These are phyloP conservation scores for Neomonachus schauinslandi DNA, from an alignment of 2,113 vertebrate genomes.

Conservation along the genomic window DNA sequence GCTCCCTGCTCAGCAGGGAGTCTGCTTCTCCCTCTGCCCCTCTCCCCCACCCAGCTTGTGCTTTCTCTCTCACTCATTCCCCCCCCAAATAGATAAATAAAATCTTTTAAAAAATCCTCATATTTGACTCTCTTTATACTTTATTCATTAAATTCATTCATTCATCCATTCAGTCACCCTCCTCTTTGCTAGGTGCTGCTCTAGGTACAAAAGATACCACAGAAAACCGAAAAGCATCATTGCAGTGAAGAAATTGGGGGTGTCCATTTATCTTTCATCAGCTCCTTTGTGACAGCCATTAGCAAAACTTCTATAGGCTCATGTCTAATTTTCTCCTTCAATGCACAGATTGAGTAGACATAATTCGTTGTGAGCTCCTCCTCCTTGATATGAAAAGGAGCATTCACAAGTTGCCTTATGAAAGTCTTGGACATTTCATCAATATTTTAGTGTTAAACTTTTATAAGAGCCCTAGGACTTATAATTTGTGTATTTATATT, in stretches of 20 bases:
- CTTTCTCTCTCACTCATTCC: too few species aligned
- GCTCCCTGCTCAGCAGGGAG: too few species aligned
- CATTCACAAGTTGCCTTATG: constrained; percentile 9
- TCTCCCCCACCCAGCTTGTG: too few species aligned
- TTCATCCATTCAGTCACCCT: neutral
- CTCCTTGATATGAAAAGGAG: neutral
- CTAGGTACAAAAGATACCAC: neutral
- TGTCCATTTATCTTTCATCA: neutral
- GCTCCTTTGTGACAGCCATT: neutral
- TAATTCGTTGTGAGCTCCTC: neutral
- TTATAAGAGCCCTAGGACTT: neutral
- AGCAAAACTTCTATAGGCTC: neutral
- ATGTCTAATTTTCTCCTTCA: neutral
- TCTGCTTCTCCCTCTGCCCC: too few species aligned
- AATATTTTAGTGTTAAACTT: constrained; percentile 51
- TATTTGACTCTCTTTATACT: neutral
- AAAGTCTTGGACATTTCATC: constrained; percentile 6
- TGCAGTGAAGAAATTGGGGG: neutral
- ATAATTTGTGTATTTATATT: constrained; percentile 23
- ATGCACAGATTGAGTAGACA: neutral
- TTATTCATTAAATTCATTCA: neutral
- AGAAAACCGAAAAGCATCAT: neutral
- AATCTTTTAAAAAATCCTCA: neutral
- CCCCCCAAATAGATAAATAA: too few species aligned
- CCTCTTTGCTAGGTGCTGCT: neutral